Evolutionary conservation across 2,888 invertebrate species (phyloP).

Genomic region (Mantis religiosa): DNA sequence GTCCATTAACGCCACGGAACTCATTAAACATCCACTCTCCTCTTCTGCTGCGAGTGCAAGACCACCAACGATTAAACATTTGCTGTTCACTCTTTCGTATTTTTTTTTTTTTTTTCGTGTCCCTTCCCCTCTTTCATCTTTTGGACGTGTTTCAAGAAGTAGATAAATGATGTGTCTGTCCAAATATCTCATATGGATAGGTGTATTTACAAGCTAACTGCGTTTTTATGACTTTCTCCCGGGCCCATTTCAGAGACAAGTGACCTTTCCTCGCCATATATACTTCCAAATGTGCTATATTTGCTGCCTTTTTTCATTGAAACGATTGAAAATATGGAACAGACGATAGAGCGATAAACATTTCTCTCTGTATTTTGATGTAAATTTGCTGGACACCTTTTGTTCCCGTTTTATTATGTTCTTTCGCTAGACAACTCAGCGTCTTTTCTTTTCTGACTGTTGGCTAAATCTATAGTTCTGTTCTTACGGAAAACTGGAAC

Average conservation of each 20-base stretch:
- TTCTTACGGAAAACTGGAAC: too few species aligned
- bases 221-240: not conserved
- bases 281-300: not conserved
- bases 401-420: too few species aligned
- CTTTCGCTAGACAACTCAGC: too few species aligned
- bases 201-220: not conserved
- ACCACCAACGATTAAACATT: slow-evolving; percentile 11
- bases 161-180: not conserved
- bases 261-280: not conserved
- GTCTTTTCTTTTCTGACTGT: too few species aligned
- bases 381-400: not conserved
- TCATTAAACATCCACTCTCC: not conserved
- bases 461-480: too few species aligned
- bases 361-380: not conserved
- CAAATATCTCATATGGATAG: not conserved
- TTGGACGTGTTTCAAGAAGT: not conserved
- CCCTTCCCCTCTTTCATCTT: not conserved
- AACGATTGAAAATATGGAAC: not conserved
- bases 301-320: not conserved
- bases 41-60: not conserved
- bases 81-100: not conserved
- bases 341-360: not conserved
- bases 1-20: not conserved
- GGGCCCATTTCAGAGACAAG: not conserved
- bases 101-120: not conserved